Base-by-base conservation (phyloP, 2,888 invertebrate genomes). In the Agapetus fuscipes region DNA sequence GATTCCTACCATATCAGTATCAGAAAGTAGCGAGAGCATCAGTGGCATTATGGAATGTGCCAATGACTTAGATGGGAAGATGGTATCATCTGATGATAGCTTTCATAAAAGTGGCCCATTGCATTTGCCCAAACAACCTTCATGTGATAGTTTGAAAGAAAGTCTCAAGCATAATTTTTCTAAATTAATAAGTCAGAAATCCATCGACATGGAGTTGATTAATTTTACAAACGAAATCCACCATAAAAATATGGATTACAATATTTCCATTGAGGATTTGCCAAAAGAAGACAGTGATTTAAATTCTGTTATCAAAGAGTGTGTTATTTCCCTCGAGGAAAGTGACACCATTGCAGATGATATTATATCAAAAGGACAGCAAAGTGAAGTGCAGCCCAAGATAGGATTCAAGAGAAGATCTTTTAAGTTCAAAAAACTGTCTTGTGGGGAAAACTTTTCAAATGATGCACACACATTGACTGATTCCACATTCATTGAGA, bases 161-260 rank as follows among this genome's bases (percentile, higher is more conserved):
- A 35, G 36, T 28, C 16, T 39, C 3, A 47, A 47, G 31, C 30
- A 20, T n/a, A 41, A 41, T 17, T 43, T 31, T 30, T 24, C 54
- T 30, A 45, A 54, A 25, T 40, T 56, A 1, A 67, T 70, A 63
- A 66, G 64, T 31, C 70, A 70, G 35, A 64, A 62, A 34, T 70
- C 69, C 0, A 49, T 69, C 41, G 70, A 70, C 41, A 61, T 58
- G 9, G 68, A 67, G 0, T 62, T 70, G 0, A 68, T 67, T 7
- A 64, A 64, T 29, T 41, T 70, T 0, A 62, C 61, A 1, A 53
- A 58, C 1, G 64, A 64, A 20, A 34, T 44, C 4, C 31, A 42
- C 15, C 50, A 53, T 3, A 51, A 30, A 48, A 49, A 27, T 34
- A 47, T 41, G 41, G 44, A 34, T 39, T 39, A 47, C 16, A 47